These are phyloP conservation scores for Rhabdomys pumilio DNA, from an alignment of 2,797 vertebrate genomes.

Conservation along the genomic window DNA sequence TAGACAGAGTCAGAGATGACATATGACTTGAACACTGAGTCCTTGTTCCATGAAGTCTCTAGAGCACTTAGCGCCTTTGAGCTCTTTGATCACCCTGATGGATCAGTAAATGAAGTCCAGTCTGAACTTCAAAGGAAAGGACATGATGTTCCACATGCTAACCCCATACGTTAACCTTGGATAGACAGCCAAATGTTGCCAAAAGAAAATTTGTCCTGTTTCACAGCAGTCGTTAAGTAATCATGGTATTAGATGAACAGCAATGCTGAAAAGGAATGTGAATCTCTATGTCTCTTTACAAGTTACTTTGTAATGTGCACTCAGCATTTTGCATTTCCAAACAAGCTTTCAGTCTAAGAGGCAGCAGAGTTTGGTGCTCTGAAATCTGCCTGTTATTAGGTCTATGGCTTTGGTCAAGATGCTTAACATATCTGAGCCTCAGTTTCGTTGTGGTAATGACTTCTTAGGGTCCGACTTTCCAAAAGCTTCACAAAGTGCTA, in stretches of 20 bases:
- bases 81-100: not conserved
- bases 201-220: conserved; percentile 84
- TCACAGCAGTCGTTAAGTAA: conserved; percentile 84
- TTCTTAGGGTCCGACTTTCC: not conserved
- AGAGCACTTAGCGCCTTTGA: not conserved
- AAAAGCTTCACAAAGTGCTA: conserved; percentile 60
- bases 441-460: conserved; percentile 40
- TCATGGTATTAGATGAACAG: conserved; percentile 77
- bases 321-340: conserved; percentile 23
- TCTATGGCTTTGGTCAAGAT: conserved; percentile 49
- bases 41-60: not conserved
- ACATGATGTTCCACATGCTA: conserved; percentile 30
- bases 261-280: conserved; percentile 70
- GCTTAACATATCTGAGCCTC: conserved; percentile 55
- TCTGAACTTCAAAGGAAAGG: conserved; percentile 66
- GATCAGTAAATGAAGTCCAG: not conserved
- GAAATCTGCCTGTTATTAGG: not conserved
- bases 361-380: not conserved
- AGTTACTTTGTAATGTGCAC: not conserved
- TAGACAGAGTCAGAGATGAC: conserved; percentile 1
- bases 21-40: not conserved
- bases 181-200: conserved; percentile 81
- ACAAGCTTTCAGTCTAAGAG: not conserved
- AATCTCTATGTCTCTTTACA: conserved; percentile 70
- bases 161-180: conserved; percentile 70